These are phyloP conservation scores for Lutjanus argentimaculatus DNA, from an alignment of 2,797 vertebrate species.

Conservation along the genomic window DNA sequence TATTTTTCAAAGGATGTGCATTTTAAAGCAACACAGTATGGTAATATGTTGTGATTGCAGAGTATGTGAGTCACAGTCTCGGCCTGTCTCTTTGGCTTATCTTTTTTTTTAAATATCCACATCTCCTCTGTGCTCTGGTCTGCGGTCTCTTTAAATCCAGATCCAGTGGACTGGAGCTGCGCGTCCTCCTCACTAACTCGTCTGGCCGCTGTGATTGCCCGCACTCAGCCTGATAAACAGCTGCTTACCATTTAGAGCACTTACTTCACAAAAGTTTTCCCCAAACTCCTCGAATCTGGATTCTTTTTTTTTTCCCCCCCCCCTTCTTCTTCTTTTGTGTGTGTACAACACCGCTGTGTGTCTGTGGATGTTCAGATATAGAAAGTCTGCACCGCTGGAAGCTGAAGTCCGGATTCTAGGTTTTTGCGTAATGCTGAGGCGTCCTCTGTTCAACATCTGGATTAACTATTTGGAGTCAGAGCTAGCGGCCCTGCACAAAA, in stretches of 20 bases:
- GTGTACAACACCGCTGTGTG: neutral
- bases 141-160: conserved; percentile 86
- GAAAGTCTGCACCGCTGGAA: conserved; percentile 61
- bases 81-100: conserved; percentile 33
- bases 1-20: neutral
- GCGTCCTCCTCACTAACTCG: conserved; percentile 66
- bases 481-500: conserved; percentile 60
- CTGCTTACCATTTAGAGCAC: conserved; percentile 73
- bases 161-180: conserved; percentile 61
- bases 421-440: conserved; percentile 75
- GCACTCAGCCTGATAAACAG: conserved; percentile 79
- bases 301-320: neutral
- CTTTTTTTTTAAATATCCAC: conserved; percentile 41
- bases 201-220: conserved; percentile 69
- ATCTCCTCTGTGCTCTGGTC: conserved; percentile 52
- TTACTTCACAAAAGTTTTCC: conserved; percentile 57
- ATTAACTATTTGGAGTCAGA: conserved; percentile 83
- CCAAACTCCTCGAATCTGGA: conserved; percentile 30
- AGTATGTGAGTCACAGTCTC: conserved; percentile 5
- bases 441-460: conserved; percentile 81
- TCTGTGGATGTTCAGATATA: conserved; percentile 56
- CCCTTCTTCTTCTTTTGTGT: no score
- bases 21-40: no score
- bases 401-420: conserved; percentile 54
- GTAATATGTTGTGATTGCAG: neutral